These are phyloP conservation scores for Cettia cetti DNA, from an alignment of 2,113 vertebrate species.

Conservation along the genomic window DNA sequence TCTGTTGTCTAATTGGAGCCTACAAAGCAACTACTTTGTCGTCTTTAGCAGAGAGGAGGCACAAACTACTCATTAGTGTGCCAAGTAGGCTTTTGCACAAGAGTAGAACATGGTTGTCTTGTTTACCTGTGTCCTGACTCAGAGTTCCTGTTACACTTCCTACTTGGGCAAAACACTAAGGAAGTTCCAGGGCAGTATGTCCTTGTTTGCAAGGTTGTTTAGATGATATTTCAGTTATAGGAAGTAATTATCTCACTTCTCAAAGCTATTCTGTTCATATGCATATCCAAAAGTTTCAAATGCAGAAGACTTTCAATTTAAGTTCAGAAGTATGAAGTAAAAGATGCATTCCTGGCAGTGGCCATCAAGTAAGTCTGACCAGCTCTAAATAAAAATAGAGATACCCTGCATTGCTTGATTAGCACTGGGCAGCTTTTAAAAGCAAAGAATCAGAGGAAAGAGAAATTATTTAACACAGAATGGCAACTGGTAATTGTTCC, in stretches of 20 bases:
- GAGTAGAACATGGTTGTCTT: background rate
- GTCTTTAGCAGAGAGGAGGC: background rate
- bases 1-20: background rate
- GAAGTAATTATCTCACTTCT: background rate
- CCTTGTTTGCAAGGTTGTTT: background rate
- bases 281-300: background rate
- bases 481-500: background rate
- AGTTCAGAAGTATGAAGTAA: background rate
- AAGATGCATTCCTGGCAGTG: background rate
- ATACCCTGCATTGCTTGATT: background rate
- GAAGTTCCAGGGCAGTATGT: background rate
- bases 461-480: background rate
- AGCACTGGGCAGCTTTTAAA: background rate
- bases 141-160: background rate
- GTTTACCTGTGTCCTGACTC: background rate
- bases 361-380: background rate
- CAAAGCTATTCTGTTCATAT: background rate
- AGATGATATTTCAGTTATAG: background rate
- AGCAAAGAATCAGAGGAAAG: background rate
- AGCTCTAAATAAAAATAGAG: background rate
- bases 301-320: background rate
- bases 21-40: background rate
- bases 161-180: background rate
- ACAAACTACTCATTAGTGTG: too few relatives aligned
- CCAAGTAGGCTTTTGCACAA: background rate